phyloP scores from a whole-genome alignment of 2,113 vertebrate genomes.

The Heterochromis multidens region DNA sequence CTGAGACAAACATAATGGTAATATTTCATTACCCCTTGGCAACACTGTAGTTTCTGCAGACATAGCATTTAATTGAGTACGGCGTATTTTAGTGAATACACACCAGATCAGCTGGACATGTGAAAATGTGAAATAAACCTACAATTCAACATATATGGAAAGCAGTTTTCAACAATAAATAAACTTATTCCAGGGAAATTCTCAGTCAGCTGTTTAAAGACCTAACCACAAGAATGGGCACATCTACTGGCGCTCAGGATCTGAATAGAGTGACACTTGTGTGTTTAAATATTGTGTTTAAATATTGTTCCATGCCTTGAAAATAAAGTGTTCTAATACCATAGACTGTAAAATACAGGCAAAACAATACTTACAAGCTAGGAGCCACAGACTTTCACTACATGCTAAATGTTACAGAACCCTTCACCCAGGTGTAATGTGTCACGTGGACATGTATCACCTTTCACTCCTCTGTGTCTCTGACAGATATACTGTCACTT shows the following conservation, averaged over 20 bases:
- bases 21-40: neutral
- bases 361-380: neutral
- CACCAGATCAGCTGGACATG: neutral
- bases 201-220: neutral
- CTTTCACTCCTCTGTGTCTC: constrained; percentile 8
- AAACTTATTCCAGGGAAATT: neutral
- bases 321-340: neutral
- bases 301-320: too few relatives aligned
- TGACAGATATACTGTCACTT: constrained; percentile 44
- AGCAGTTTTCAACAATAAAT: neutral
- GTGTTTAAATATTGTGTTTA: too few relatives aligned
- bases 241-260: too few relatives aligned
- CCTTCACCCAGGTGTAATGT: neutral
- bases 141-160: neutral
- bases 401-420: neutral
- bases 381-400: neutral
- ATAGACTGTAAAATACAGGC: neutral
- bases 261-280: too few relatives aligned
- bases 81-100: neutral
- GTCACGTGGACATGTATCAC: constrained; percentile 14
- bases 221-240: neutral
- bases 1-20: neutral
- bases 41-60: neutral
- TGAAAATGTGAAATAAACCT: neutral
- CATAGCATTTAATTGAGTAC: neutral